Conservation (phyloP, 1,140 invertebrate species). For the Macrobrachium rosenbergii region DNA sequence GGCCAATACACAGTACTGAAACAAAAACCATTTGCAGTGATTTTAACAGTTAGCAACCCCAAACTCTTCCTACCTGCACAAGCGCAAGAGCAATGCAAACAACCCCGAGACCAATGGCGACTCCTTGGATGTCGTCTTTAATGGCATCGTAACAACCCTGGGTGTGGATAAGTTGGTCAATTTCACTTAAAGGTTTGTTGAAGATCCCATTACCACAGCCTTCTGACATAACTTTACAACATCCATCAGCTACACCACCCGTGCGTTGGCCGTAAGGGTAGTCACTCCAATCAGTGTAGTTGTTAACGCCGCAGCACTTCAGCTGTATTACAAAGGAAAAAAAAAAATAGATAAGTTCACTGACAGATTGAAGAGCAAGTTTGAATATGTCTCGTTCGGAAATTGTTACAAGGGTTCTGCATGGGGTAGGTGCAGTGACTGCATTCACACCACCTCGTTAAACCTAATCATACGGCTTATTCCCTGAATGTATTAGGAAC, state of each 20-base stretch:
- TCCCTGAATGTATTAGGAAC: too few species aligned
- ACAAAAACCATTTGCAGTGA: too few species aligned
- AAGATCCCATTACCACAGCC: not conserved
- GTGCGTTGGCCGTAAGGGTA: not conserved
- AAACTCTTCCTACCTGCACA: conserved; percentile 50
- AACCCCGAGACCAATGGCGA: conserved; percentile 42
- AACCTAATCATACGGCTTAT: too few species aligned
- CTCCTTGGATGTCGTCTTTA: conserved; percentile 23
- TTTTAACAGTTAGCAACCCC: too few species aligned
- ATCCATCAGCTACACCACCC: not conserved
- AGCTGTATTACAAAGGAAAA: conserved; percentile 16
- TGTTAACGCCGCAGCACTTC: conserved; percentile 37
- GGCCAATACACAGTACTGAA: too few species aligned
- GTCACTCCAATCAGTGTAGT: conserved; percentile 36
- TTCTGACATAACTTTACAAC: not conserved
- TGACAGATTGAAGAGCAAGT: too few species aligned
- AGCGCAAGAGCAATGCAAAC: conserved; percentile 45
- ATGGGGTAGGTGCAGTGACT: too few species aligned
- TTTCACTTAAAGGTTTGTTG: too few species aligned
- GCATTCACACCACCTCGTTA: too few species aligned
- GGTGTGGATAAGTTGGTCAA: conserved; percentile 2
- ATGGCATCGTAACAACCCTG: conserved; percentile 39
- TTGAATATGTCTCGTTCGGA: too few species aligned
- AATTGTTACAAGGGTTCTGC: too few species aligned
- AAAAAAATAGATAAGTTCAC: too few species aligned